Base-by-base conservation (phyloP, 2,888 invertebrate species). In the Kuschelorhynchus macadamiae region DNA sequence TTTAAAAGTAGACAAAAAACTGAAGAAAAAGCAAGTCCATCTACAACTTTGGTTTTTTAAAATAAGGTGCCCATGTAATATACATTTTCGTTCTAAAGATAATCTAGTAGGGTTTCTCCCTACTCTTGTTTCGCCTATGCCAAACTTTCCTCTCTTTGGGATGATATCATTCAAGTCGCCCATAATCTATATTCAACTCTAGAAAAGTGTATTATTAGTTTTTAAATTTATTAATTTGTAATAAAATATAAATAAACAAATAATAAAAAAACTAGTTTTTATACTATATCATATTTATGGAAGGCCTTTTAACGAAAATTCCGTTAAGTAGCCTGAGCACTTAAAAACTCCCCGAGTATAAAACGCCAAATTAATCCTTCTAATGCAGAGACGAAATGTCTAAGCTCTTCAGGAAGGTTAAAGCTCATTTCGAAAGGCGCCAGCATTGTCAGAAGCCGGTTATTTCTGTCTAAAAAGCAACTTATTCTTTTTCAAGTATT, bases 381-480 rank as follows among this genome's bases (percentile, higher is more conserved):
- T 53, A 46, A 52, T 57, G 44, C 25, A 69, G 70, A 69, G 72
- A 56, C 75, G 71, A 69, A 68, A 71, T 57, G 77, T 74, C 76
- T 75, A 73, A 72, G 72, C 74, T 71, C 71, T 75, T 71, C 56
- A 68, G 72, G 66, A 69, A 63, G 72, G 57, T 72, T 62, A 71
- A 70, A 70, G 71, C 67, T 64, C 61, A 46, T 61, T 64, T 32
- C 44, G 56, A 21, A 21, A 77, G 79, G 80, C 80, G 80, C 80
- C 80, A 79, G 74, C 67, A 67, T 68, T 74, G 72, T 76, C 75
- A 75, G 75, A 74, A 76, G 76, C 75, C 74, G 77, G 77, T 78
- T 79, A 77, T 78, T 80, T 79, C 78, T 74, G 78, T 77, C 76
- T 72, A 74, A 73, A 75, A 74, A 71, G 73, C 74, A 71, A 55